Evolutionary conservation across 2,113 vertebrate genomes (phyloP), one percentile per base, ranked within the genome.

Genomic region (Myotis davidii): DNA sequence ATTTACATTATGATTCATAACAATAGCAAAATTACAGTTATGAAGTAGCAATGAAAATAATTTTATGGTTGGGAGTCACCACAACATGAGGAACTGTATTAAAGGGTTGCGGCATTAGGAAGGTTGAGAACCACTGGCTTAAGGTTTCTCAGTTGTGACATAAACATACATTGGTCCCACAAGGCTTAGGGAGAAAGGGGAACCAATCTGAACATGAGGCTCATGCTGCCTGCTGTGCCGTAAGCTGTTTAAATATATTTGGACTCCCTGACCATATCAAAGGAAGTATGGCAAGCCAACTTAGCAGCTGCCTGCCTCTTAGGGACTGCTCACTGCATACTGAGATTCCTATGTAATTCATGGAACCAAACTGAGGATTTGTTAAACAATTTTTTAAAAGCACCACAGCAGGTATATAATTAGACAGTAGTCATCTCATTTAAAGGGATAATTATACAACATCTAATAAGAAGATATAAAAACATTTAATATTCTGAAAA

Each of bases 341-440:
- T 83, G 2, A 29, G 48, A 74, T 81, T 85, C 72, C 23, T 48
- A 48, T 7, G n/a, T 18, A 59, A 86, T n/a, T 70, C 25, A n/a
- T 4, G 48, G 5, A 93, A 70, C 39, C 20, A 77, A 86, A 77
- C 5, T 65, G 52, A 70, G 14, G 37, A 34, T 77, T 39, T 89
- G 64, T 77, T 10, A 42, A 65, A 90, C n/a, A 77, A 23, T 39
- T 59, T 45, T 94, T 90, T 34, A 37, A 69, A 92, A 95, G 64
- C 6, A 27, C 52, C 21, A 69, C 5, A 59, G 29, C 7, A 48
- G 34, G 23, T 70, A 79, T 79, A 50, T 18, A 82, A 69, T 69
- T 34, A 88, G 50, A 88, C 11, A 87, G 32, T 34, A 78, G 67
- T 27, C 69, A 70, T 77, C 69, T 34, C 34, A 37, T 54, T 85